Evolutionary conservation across 2,113 vertebrate genomes (phyloP).

Genomic region (Meleagris gallopavo): DNA sequence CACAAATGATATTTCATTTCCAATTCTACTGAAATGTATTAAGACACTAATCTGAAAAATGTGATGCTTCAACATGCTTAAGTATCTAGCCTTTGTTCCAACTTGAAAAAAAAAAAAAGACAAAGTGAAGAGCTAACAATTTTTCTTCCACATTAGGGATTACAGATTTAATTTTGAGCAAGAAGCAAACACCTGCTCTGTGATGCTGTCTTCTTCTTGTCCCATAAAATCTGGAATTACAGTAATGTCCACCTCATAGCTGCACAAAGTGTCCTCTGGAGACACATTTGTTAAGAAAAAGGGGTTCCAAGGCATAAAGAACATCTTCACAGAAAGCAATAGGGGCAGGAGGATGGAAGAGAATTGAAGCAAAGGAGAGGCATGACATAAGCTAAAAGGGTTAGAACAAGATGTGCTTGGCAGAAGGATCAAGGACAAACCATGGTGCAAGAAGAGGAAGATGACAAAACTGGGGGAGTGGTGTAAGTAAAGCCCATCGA

Average conservation of each 20-base stretch:
- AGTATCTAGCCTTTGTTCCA: not conserved
- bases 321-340: not conserved
- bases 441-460: rapidly evolving
- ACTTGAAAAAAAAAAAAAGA: not conserved
- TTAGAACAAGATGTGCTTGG: not conserved
- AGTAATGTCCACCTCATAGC: not conserved
- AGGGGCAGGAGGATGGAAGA: not conserved
- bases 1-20: not conserved
- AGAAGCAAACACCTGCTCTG: not conserved
- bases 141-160: not conserved
- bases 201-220: not conserved
- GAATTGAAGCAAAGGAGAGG: not conserved
- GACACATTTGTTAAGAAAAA: not conserved
- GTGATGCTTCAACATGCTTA: not conserved
- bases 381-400: not conserved
- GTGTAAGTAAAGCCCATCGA: not conserved
- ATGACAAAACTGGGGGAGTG: not conserved
- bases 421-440: not conserved
- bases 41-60: not conserved
- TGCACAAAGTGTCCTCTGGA: not conserved
- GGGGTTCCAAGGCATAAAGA: not conserved
- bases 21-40: not conserved
- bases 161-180: not conserved
- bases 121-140: not conserved
- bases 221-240: not conserved